A percentile compares a stretch with the other conserved stretches of the same genome.
Evolutionary conservation across 2,888 invertebrate genomes (phyloP).

Genomic region (Xestia xanthographa): DNA sequence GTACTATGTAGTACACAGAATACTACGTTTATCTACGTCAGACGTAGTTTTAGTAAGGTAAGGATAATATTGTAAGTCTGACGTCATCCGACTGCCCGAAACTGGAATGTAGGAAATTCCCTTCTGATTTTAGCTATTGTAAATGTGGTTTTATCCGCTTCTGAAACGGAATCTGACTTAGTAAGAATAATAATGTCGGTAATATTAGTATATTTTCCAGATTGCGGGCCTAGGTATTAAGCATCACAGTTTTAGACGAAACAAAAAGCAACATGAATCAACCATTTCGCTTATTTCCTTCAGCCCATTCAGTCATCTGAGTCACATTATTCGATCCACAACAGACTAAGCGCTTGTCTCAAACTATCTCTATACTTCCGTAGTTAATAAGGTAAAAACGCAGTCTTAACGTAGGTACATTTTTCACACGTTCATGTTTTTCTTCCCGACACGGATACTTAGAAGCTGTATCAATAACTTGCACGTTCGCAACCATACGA

Average conservation of each 20-base stretch:
- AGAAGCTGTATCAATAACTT: slow-evolving; percentile 14
- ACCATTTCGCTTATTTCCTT: background rate
- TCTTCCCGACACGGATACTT: background rate
- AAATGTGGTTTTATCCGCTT: slow-evolving; percentile 2
- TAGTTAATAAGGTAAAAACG: background rate
- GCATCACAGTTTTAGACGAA: background rate
- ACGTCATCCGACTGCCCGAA: background rate
- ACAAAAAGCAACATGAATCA: background rate
- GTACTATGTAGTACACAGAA: slow-evolving; percentile 18
- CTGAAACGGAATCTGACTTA: background rate
- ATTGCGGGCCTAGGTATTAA: background rate
- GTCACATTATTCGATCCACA: background rate
- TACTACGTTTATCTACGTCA: slow-evolving; percentile 25
- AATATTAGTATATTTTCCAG: no score
- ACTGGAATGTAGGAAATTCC: background rate
- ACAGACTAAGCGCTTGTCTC: background rate
- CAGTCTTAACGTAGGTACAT: background rate
- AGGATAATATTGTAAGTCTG: slow-evolving; percentile 3
- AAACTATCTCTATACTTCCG: background rate
- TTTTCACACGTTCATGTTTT: slow-evolving; percentile 4
- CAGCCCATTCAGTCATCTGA: background rate
- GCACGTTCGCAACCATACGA: background rate
- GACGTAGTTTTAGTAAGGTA: background rate
- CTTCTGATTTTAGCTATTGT: background rate
- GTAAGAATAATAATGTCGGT: background rate